phyloP scores from a whole-genome alignment of 2,888 invertebrate genomes.

The Pristionchus entomophagus region DNA sequence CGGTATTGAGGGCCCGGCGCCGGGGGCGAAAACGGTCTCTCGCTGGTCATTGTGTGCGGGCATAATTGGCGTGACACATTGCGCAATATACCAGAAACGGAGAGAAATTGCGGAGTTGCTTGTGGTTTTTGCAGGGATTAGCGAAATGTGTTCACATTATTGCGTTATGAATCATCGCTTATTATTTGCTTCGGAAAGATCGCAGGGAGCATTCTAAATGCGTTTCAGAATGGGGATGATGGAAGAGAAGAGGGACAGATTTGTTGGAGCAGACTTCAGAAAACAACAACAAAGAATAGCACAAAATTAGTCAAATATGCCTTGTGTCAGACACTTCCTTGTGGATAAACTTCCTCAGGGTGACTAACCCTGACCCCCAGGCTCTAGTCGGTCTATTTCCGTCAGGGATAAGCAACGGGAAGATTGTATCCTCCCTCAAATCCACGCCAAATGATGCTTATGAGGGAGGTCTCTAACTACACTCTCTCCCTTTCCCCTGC shows the following conservation, averaged over 20 bases:
- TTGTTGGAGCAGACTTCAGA: too few species aligned
- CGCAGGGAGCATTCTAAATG: background rate
- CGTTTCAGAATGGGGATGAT: background rate
- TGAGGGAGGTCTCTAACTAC: background rate
- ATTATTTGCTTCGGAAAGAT: background rate
- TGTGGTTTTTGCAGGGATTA: too few species aligned
- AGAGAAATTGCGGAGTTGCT: background rate
- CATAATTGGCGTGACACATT: background rate
- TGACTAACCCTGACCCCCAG: background rate
- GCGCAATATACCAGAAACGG: conserved; percentile 4
- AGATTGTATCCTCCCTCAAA: conserved; percentile 19
- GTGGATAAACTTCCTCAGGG: too few species aligned
- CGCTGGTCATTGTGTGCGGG: background rate
- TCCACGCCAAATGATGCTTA: conserved; percentile 25
- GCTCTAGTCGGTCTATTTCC: too few species aligned
- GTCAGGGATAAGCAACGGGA: too few species aligned
- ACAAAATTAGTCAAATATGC: too few species aligned
- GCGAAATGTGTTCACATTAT: too few species aligned
- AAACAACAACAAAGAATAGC: too few species aligned
- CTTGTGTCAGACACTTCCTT: too few species aligned
- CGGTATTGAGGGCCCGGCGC: background rate
- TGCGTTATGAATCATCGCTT: too few species aligned
- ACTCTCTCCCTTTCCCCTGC: background rate
- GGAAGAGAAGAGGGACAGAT: too few species aligned
- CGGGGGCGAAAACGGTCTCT: background rate